Evolutionary conservation across 2,888 invertebrate species (phyloP).

Genomic region (Conus canariensis): DNA sequence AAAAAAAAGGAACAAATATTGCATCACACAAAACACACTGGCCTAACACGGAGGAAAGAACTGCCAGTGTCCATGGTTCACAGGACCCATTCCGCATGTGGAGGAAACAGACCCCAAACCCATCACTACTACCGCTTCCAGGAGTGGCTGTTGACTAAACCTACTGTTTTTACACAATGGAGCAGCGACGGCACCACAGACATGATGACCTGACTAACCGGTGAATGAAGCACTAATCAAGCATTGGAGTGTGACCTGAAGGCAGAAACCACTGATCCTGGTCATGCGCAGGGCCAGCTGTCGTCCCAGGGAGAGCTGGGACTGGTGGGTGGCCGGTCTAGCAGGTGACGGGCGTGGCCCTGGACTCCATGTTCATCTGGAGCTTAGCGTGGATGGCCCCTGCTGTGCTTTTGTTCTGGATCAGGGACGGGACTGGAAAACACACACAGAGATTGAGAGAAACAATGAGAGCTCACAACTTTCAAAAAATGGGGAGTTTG

Average conservation of each 20-base stretch:
- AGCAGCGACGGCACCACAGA: background rate
- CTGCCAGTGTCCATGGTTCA: too few relatives aligned
- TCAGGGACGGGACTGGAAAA: constrained; percentile 49
- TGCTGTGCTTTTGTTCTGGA: constrained; percentile 49
- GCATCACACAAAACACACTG: too few relatives aligned
- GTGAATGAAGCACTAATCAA: constrained; percentile 7
- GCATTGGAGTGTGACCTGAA: background rate
- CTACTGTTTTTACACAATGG: background rate
- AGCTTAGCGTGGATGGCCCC: constrained; percentile 47
- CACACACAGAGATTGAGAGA: background rate
- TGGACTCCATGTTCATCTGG: constrained; percentile 41
- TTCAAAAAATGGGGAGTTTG: too few relatives aligned
- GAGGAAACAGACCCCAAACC: too few relatives aligned
- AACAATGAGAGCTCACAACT: too few relatives aligned
- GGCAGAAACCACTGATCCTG: background rate
- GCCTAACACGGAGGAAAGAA: too few relatives aligned
- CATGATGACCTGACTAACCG: background rate
- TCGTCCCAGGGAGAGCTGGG: background rate
- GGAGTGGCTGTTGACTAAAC: background rate
- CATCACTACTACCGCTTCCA: too few relatives aligned
- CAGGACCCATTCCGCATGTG: too few relatives aligned
- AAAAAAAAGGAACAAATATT: too few relatives aligned
- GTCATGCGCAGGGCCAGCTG: background rate
- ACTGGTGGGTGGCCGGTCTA: background rate
- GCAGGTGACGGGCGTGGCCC: constrained; percentile 28